Evolutionary conservation across 2,888 invertebrate genomes (phyloP).

Genomic region (Trissoscelio sp.): DNA sequence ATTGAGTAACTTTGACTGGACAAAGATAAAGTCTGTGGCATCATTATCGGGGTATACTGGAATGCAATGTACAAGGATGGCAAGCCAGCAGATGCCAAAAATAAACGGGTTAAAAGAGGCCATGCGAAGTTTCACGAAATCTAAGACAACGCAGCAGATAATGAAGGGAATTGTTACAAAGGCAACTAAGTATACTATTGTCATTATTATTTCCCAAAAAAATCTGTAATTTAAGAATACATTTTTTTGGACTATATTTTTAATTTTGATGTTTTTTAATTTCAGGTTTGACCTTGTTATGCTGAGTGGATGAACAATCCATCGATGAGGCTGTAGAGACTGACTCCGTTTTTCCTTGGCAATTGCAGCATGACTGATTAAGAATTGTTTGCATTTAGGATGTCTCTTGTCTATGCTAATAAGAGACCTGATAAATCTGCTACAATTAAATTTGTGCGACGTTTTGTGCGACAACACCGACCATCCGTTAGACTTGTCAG

Average conservation of each 20-base stretch:
- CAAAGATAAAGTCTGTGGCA: slow-evolving; percentile 70
- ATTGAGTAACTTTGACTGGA: no score
- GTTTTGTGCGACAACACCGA: slow-evolving; percentile 10
- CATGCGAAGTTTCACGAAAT: slow-evolving; percentile 72
- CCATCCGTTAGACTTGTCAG: slow-evolving; percentile 31
- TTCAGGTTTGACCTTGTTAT: slow-evolving; percentile 58
- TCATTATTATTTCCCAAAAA: slow-evolving; percentile 78
- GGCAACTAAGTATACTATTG: slow-evolving; percentile 73
- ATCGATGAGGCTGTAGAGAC: slow-evolving; percentile 69
- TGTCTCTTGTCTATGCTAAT: slow-evolving; percentile 70
- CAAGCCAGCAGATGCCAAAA: slow-evolving; percentile 78
- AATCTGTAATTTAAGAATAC: slow-evolving; percentile 75
- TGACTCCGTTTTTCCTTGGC: slow-evolving; percentile 76
- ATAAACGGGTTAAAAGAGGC: slow-evolving; percentile 76
- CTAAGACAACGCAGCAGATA: slow-evolving; percentile 76
- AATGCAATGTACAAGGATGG: slow-evolving; percentile 75
- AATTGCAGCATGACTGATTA: slow-evolving; percentile 75
- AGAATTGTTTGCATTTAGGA: slow-evolving; percentile 73
- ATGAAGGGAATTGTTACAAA: slow-evolving; percentile 79
- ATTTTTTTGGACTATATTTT: no score
- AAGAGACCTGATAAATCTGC: slow-evolving; percentile 8
- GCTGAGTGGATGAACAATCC: slow-evolving; percentile 81
- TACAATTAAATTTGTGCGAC: neutral
- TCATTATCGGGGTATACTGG: slow-evolving; percentile 75
- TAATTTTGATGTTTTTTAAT: neutral